Conservation (phyloP, 2,113 vertebrate genomes). For the Daboia siamensis region DNA sequence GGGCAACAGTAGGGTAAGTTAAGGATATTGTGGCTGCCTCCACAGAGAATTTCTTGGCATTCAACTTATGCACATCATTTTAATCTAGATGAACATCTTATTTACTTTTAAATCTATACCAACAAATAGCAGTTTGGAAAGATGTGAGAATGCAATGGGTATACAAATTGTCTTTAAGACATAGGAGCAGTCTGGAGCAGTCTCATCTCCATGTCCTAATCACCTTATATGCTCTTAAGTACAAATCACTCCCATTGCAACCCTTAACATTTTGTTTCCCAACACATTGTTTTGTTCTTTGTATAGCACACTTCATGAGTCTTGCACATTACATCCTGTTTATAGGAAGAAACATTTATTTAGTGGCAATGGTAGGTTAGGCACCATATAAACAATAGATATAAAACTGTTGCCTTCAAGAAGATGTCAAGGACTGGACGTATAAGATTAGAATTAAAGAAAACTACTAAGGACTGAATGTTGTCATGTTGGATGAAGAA, state of each 20-base stretch:
- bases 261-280: not conserved
- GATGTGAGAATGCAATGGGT: not conserved
- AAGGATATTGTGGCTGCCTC: constrained; percentile 21
- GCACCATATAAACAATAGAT: not conserved
- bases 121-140: not conserved
- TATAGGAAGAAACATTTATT: constrained; percentile 16
- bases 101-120: not conserved
- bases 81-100: not conserved
- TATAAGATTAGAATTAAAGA: not conserved
- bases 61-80: constrained; percentile 7
- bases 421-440: not conserved
- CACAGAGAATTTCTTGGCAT: constrained; percentile 20
- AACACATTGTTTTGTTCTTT: not conserved
- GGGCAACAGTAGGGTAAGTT: constrained; percentile 12
- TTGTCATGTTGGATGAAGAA: not conserved
- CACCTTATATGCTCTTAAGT: not conserved
- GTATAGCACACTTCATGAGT: not conserved
- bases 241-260: not conserved
- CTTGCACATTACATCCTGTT: constrained; percentile 11
- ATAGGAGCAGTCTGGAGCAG: not conserved
- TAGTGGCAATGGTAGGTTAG: not conserved
- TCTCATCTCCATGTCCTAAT: not conserved
- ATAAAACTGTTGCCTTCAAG: not conserved
- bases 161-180: not conserved
- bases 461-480: not conserved